Evolutionary conservation across 2,888 invertebrate genomes (phyloP), one percentile per base, ranked within the genome.

Genomic region (Trissoscelio sp.): DNA sequence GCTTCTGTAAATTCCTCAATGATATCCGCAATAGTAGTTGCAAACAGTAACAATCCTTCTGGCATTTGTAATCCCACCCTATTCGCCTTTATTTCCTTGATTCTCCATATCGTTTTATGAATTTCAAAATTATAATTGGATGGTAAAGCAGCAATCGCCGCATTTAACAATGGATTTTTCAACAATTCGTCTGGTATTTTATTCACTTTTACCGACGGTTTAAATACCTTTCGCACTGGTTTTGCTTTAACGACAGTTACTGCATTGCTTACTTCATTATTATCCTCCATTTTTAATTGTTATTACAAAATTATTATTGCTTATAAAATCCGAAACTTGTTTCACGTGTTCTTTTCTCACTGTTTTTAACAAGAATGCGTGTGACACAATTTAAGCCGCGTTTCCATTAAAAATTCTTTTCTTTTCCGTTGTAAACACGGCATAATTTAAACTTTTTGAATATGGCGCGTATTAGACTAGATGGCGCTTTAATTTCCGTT

Each of bases 51-150:
- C 3, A 99, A 92, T 9, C 96, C 99, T 94, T 99, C 99, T 0
- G 99, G 99, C 94, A 99, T 95, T 92, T 99, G 99, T 12, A 99
- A 92, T 0, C 98, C 99, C 0, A 99, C 98, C 87, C 96, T 94
- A 91, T 96, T 96, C 0, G 97, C 95, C 85, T 94, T 94, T n/a
- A 95, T 92, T 88, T 97, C 95, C 84, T 95, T 93, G 87, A 99
- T 97, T 89, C 98, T 95, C 99, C 99, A 99, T 91, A 99, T 95
- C 0, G 99, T 99, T 92, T 99, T 99, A 79, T 96, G 96, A 84
- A 99, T 94, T 94, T 99, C 99, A 91, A 99, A 99, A 91, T 98
- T 99, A 89, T 99, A 99, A 92, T 99, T 99, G 31, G 94, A 92
- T 1, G 99, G 99, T 62, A 99, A 93, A 39, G 93, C 92, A 87